Base-by-base conservation (phyloP, 2,888 invertebrate species). In the Napeogenes inachia region DNA sequence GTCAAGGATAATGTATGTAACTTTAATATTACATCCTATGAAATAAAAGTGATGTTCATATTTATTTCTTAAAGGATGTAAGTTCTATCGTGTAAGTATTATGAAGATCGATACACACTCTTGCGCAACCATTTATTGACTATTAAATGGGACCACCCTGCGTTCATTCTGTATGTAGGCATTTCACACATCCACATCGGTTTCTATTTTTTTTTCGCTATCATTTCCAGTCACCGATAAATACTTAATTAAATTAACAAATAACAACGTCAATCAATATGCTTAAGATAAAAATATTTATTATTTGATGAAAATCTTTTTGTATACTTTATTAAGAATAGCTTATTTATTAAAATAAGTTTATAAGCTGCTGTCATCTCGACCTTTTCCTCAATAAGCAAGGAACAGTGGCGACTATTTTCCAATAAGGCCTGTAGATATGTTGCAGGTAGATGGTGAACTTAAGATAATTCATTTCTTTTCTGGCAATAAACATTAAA, bases 361-460 rank as follows among this genome's bases (percentile, higher is more conserved):
- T 67, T 60, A 64, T 60, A 58, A 62, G 58, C 54, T 60, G 45
- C 55, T 66, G 66, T 64, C 66, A 60, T 64, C 56, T 65, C 64
- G 67, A 60, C 62, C 62, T 64, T 65, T 66, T 78, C 81, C 77
- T 74, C 81, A 84, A 84, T 83, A 85, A 83, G 76, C 77, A 73
- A 56, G 70, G 61, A 72, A 74, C 73, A 71, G 73, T 80, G 77
- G 73, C 76, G 71, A 76, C 74, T 70, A 74, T 77, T 81, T 85
- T 85, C 74, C 84, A 87, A 87, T 87, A 87, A 83, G 77, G 72
- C 72, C 75, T 75, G 78, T 73, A 75, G 67, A 63, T 55, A 75
- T 77, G 86, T 73, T 56, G 71, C 75, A 65, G 80, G 33, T 8
- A 35, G 54, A 30, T 21, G 2, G 3, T 5, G 4, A 50, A 62